These are phyloP conservation scores for Bufotes viridis DNA, from an alignment of 2,797 vertebrate species.

Conservation along the genomic window DNA sequence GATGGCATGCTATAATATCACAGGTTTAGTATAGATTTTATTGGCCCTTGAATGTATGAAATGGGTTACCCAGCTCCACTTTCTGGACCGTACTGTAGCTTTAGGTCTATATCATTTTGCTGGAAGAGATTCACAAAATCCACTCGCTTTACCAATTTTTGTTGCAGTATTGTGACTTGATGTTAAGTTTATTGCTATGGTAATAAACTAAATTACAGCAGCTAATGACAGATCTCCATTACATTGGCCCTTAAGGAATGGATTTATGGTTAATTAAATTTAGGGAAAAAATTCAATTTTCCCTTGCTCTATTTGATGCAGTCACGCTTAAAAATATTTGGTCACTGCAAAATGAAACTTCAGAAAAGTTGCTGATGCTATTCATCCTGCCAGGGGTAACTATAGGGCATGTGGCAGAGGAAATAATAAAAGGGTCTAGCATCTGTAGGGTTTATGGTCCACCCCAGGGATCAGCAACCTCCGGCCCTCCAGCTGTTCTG, in stretches of 20 bases:
- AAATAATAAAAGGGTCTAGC: neutral
- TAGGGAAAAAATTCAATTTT: neutral
- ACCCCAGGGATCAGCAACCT: too few relatives aligned
- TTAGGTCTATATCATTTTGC: neutral
- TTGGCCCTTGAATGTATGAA: neutral
- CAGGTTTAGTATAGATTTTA: too few relatives aligned
- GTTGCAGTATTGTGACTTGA: neutral
- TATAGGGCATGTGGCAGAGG: neutral
- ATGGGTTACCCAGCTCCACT: neutral
- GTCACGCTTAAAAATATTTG: neutral
- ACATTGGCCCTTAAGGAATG: neutral
- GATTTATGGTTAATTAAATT: neutral
- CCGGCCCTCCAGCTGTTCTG: too few relatives aligned
- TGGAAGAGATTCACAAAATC: neutral
- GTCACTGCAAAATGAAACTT: neutral
- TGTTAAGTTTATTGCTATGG: neutral
- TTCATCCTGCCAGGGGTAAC: neutral
- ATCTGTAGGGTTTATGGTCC: too few relatives aligned
- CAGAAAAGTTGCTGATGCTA: neutral
- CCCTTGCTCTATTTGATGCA: neutral
- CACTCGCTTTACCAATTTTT: neutral
- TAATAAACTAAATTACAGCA: neutral
- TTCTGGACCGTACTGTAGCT: neutral
- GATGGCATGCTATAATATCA: too few relatives aligned
- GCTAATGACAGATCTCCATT: neutral